Evolutionary conservation across 92 coral and sea anemone genomes (phyloP).

Genomic region (Umimayanthus chanpuru): DNA sequence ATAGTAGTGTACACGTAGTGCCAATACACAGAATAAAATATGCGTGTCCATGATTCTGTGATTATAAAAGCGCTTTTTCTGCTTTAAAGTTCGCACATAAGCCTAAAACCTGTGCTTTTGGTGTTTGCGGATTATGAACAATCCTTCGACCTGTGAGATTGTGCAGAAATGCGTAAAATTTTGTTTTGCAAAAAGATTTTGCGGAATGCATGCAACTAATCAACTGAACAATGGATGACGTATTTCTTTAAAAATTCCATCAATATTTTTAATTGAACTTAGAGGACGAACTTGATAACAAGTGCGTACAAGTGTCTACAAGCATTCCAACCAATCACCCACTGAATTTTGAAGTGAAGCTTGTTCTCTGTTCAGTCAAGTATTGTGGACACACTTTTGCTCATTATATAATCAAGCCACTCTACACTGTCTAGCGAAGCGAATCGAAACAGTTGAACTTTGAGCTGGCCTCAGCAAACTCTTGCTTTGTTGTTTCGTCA

Average conservation of each 20-base stretch:
- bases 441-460: conserved; percentile 3
- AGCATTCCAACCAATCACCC: neutral
- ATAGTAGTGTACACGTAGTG: no score
- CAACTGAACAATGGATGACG: neutral
- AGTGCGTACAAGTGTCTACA: no score
- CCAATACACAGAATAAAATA: no score
- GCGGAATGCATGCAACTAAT: neutral
- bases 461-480: neutral
- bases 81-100: neutral
- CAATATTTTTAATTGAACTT: neutral
- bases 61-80: neutral
- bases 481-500: neutral
- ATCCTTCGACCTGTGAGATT: neutral
- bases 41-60: neutral
- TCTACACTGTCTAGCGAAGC: neutral
- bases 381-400: neutral
- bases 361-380: neutral
- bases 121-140: neutral
- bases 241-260: neutral
- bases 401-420: no score
- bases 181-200: neutral
- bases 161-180: neutral
- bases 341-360: neutral
- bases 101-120: neutral
- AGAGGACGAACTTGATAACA: neutral